phyloP scores from a whole-genome alignment of 2,888 invertebrate species.

The Melanchra persicariae region DNA sequence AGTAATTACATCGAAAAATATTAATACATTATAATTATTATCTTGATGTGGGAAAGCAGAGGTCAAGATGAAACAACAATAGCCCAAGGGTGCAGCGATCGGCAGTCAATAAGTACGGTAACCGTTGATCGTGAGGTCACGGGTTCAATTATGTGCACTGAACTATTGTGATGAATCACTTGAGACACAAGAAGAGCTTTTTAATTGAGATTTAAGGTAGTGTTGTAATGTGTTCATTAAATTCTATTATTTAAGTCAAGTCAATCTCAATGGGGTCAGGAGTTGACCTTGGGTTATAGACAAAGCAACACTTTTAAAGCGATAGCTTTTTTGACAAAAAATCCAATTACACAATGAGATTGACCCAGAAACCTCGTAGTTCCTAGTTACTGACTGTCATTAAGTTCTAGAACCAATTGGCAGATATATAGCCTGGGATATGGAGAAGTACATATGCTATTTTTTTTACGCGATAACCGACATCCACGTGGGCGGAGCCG shows the following conservation, averaged over 20 bases:
- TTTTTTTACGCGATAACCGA: no score
- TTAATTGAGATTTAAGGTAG: constrained; percentile 11
- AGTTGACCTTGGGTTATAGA: no score
- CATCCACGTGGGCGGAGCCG: no score
- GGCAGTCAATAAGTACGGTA: constrained; percentile 54
- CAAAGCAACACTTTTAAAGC: no score
- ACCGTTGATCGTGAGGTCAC: constrained; percentile 48
- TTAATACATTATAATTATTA: constrained; percentile 50
- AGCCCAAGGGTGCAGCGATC: constrained; percentile 53
- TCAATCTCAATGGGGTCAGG: background rate
- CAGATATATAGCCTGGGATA: no score
- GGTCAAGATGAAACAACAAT: constrained; percentile 53
- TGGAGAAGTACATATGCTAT: no score
- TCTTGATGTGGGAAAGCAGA: constrained; percentile 51
- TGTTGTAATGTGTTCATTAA: constrained; percentile 9
- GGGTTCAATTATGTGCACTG: constrained; percentile 54
- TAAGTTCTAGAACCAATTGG: no score
- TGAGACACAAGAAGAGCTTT: constrained; percentile 24
- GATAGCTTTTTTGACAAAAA: no score
- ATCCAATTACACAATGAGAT: no score
- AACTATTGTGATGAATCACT: constrained; percentile 58
- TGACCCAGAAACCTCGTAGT: no score
- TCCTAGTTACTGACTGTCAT: no score
- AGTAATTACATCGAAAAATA: constrained; percentile 44
- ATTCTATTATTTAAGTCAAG: background rate